Percentiles rank a stretch among this genome's conserved stretches.
phyloP scores from a whole-genome alignment of 2,113 vertebrate species.

The Otolemur garnettii region DNA sequence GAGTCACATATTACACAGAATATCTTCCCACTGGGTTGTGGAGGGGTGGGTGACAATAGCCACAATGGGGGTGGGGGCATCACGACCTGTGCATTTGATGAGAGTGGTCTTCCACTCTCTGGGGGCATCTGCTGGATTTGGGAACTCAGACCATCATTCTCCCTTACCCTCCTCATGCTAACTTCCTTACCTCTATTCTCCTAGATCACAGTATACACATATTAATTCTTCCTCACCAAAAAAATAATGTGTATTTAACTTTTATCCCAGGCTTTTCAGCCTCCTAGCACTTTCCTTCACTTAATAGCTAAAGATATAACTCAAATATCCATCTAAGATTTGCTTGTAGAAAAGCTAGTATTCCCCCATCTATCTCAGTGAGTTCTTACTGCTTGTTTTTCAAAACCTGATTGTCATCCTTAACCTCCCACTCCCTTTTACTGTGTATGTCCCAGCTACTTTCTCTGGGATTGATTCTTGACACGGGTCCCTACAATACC shows the following conservation, averaged over 20 bases:
- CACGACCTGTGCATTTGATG: not conserved
- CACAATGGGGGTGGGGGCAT: not conserved
- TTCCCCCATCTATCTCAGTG: not conserved
- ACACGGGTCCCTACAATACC: rapidly evolving
- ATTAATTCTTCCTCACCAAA: not conserved
- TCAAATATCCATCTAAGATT: not conserved
- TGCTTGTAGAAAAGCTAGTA: not conserved
- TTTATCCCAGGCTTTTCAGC: not conserved
- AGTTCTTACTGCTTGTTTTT: not conserved
- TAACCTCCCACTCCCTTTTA: not conserved
- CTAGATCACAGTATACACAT: not conserved
- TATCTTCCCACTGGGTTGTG: not conserved
- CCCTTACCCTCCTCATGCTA: not conserved
- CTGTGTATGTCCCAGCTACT: not conserved
- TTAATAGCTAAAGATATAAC: not conserved
- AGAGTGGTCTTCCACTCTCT: not conserved
- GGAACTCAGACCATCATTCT: not conserved
- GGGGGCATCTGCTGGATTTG: not conserved
- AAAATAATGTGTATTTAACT: not conserved
- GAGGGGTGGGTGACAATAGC: not conserved
- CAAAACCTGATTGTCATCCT: not conserved
- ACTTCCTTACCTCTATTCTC: not conserved
- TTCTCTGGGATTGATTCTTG: not conserved
- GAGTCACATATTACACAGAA: not conserved
- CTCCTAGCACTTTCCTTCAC: not conserved